phyloP scores from a whole-genome alignment of 2,797 vertebrate species.

The Melanotaenia boesemani region DNA sequence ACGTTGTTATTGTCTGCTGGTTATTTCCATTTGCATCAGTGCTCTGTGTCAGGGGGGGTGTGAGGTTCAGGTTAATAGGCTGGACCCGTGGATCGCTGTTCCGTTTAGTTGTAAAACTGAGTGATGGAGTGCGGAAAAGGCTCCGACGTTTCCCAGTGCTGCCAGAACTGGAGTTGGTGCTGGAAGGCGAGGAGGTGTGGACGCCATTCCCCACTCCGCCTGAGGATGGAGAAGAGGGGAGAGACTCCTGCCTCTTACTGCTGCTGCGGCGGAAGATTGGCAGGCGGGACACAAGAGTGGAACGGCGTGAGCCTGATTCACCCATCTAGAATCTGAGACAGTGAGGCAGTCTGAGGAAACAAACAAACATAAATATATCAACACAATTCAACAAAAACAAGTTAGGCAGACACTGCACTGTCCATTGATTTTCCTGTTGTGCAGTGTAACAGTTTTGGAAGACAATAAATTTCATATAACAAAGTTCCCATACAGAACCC shows the following conservation, averaged over 20 bases:
- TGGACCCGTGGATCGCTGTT: slow-evolving; percentile 85
- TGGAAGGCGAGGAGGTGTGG: slow-evolving; percentile 96
- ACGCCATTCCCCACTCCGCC: slow-evolving; percentile 87
- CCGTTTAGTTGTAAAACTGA: slow-evolving; percentile 91
- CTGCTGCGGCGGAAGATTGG: slow-evolving; percentile 96
- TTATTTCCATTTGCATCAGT: slow-evolving; percentile 76
- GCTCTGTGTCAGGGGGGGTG: slow-evolving; percentile 65
- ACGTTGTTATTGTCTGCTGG: slow-evolving; percentile 73
- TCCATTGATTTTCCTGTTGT: not conserved
- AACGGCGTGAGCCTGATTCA: slow-evolving; percentile 91
- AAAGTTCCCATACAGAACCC: not conserved
- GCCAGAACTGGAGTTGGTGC: slow-evolving; percentile 97
- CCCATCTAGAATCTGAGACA: slow-evolving; percentile 85
- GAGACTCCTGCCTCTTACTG: slow-evolving; percentile 92
- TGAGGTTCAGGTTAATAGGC: slow-evolving; percentile 77
- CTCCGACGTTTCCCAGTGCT: slow-evolving; percentile 95
- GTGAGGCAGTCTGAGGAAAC: slow-evolving; percentile 41
- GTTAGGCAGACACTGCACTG: not conserved
- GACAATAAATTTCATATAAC: not conserved
- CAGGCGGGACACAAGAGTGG: slow-evolving; percentile 95
- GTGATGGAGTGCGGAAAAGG: slow-evolving; percentile 94
- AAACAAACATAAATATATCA: slow-evolving; percentile 24
- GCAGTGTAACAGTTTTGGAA: not conserved
- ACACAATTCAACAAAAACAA: not conserved
- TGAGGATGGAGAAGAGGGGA: slow-evolving; percentile 97